Evolutionary conservation across 2,888 invertebrate species (phyloP), one percentile per base, ranked within the genome.

Genomic region (Diarsia rubi): DNA sequence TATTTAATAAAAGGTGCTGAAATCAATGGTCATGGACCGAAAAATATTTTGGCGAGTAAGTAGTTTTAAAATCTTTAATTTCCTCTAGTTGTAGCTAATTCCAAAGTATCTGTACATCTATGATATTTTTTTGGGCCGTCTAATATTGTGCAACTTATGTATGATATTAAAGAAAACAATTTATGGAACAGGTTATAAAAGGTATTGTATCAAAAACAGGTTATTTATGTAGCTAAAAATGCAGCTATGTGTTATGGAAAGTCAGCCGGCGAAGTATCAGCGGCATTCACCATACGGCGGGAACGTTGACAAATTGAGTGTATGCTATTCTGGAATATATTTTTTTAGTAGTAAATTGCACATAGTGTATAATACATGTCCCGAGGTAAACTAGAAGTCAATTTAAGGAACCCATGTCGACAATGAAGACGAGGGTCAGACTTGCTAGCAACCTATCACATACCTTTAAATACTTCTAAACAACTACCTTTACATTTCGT

Each of bases 41-140:
- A 82, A 84, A 76, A 67, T 87, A 75, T 84, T 87, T 86, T 91
- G 87, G 88, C 88, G 89, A 87, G 92, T 92, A 87, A 75, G 60
- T 70, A 68, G 62, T 49, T 24, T 14, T 45, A 4, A 47, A 19
- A 47, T 8, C 2, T 31, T 44, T 69, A 0, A 37, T 44, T 78
- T 42, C 0, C 42, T 27, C 37, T 54, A 45, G 45, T 75, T 59
- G 12, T 31, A 19, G 9, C 2, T 16, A 60, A 47, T 65, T 24
- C 3, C 24, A 27, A 27, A 69, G 21, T 24, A 78, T 73, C 72
- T 62, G 82, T 82, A 65, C 42, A 64, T 57, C 11, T 59, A 52
- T 19, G 12, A 16, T n/a, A n/a, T 54, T 54, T 59, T 54, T 62
- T 11, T 47, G 24, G 14, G 54, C 11, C 37, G 47, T 8, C 57